Evolutionary conservation across 2,888 invertebrate genomes (phyloP), one percentile per base, ranked within the genome.

Genomic region (Poecilus cupreus): DNA sequence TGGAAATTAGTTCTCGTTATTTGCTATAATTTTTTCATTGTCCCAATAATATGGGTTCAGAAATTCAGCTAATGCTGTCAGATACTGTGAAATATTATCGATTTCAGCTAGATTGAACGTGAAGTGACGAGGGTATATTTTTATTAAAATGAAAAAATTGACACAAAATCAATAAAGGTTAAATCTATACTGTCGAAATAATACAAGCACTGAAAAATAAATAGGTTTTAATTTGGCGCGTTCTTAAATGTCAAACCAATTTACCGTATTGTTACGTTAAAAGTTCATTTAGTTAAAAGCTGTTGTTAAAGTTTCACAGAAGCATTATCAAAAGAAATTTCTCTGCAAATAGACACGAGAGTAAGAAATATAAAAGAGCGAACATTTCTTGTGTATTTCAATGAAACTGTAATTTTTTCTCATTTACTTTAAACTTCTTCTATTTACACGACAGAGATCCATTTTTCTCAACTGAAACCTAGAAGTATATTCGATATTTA

Each of bases 41-140:
- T 51, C 51, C n/a, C 5, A 51, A 18, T 18, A 13, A 24, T 68
- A 13, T 3, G 10, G 26, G 20, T 74, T 74, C 49, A 74, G 11
- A 22, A 46, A n/a, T 8, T 26, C 49, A 16, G 22, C 6, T 68
- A 74, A 26, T 13, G 22, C 72, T 72, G 74, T 74, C 74, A 51
- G 8, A 74, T 32, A 49, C 24, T 74, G 26, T 49, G 26, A 74
- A 51, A 74, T 24, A 74, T 24, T 46, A 74, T 51, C 51, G 51
- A 74, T 49, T 24, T 46, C 13, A 74, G 46, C 8, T 16, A 74
- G 49, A 49, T 74, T 74, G 51, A 74, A 74, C 49, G 16, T 74
- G 22, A 26, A 74, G 26, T 68, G 64, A 51, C 74, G 74, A 74
- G 74, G 74, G 74, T 74, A 51, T 26, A 74, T 16, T 74, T 74